Percentiles rank a stretch among this genome's conserved stretches.
Conservation (phyloP, 2,113 vertebrate species). For the Cyprinus carpio region DNA sequence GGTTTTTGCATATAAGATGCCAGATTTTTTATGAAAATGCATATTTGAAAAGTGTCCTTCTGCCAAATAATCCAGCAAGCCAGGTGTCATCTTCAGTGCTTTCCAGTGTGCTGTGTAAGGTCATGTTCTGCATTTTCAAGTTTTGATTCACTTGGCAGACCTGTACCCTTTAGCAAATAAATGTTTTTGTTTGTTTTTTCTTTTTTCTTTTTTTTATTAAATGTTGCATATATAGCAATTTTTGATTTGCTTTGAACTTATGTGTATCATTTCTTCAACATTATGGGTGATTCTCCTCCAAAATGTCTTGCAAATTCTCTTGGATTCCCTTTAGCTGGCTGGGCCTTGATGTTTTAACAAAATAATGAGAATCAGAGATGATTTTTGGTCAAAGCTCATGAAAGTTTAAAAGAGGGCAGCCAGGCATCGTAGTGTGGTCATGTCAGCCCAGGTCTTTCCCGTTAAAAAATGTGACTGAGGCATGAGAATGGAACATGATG, state of each 20-base stretch:
- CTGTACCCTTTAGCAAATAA: not conserved
- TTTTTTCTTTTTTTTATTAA: not conserved
- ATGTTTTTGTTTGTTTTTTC: not conserved
- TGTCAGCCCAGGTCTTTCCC: conserved; percentile 34
- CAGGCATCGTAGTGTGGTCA: conserved; percentile 28
- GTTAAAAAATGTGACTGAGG: conserved; percentile 35
- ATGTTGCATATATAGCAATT: not conserved
- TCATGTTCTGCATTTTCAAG: not conserved
- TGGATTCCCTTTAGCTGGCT: not conserved
- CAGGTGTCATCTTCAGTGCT: not conserved
- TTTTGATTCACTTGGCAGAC: not conserved
- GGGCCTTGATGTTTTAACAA: not conserved
- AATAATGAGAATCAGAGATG: conserved; percentile 31
- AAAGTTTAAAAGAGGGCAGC: conserved; percentile 6
- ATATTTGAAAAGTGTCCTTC: not conserved
- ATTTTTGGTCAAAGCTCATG: conserved; percentile 23
- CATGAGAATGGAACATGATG: conserved; percentile 36
- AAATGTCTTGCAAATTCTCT: not conserved
- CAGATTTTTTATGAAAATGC: not conserved
- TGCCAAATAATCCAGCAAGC: not conserved
- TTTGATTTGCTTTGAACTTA: not conserved
- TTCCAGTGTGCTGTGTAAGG: too few relatives aligned
- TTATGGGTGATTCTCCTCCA: not conserved
- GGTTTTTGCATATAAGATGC: not conserved
- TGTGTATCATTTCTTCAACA: not conserved